These are phyloP conservation scores for Schizothorax lantsangensis DNA, from an alignment of 2,797 vertebrate genomes.

Conservation along the genomic window DNA sequence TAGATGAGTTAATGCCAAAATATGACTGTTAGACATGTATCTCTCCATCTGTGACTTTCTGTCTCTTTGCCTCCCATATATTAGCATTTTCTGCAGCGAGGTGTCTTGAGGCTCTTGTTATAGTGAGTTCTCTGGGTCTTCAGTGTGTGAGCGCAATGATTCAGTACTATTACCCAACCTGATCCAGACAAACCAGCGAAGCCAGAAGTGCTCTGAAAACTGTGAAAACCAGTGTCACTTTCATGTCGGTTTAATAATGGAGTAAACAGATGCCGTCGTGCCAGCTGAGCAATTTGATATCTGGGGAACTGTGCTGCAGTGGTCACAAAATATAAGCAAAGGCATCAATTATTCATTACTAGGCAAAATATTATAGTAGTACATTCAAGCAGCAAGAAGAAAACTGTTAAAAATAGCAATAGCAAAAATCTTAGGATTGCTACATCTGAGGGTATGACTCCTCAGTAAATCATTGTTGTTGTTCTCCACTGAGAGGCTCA, in stretches of 20 bases:
- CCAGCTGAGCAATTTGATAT: slow-evolving; percentile 11
- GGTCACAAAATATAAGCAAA: slow-evolving; percentile 10
- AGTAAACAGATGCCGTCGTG: slow-evolving; percentile 29
- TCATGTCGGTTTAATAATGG: slow-evolving; percentile 24
- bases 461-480: slow-evolving; percentile 38
- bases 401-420: slow-evolving; percentile 25
- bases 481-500: slow-evolving; percentile 29
- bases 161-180: slow-evolving; percentile 59
- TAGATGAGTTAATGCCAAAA: slow-evolving; percentile 1
- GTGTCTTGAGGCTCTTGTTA: slow-evolving; percentile 19
- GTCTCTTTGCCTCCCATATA: slow-evolving; percentile 13
- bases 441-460: slow-evolving; percentile 6
- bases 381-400: not conserved
- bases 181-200: slow-evolving; percentile 50
- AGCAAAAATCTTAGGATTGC: not conserved
- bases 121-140: slow-evolving; percentile 2
- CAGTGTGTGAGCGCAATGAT: not conserved
- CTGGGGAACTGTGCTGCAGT: slow-evolving; percentile 6
- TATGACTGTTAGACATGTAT: slow-evolving; percentile 20
- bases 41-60: slow-evolving; percentile 47
- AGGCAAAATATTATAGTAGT: slow-evolving; percentile 19
- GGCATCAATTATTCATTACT: slow-evolving; percentile 26
- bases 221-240: slow-evolving; percentile 2
- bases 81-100: not conserved
- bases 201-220: slow-evolving; percentile 8